Evolutionary conservation across 2,113 vertebrate genomes (phyloP), one percentile per base, ranked within the genome.

Genomic region (Sorex araneus): DNA sequence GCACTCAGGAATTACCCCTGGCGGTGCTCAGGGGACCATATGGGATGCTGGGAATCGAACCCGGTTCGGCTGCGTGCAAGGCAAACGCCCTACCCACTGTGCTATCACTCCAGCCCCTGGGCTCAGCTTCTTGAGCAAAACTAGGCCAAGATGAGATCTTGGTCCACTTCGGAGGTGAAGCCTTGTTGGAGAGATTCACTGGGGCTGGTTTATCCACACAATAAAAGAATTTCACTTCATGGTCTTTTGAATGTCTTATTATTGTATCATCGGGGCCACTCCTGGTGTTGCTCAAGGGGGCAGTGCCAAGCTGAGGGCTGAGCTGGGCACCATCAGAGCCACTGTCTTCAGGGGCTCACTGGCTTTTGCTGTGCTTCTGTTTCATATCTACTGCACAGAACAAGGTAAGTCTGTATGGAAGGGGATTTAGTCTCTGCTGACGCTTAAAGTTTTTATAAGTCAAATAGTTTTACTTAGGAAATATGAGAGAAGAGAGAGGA

Each of bases 61-160:
- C n/a, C n/a, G n/a, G n/a, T n/a, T n/a, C n/a, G n/a, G n/a, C n/a
- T n/a, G n/a, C n/a, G n/a, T n/a, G n/a, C n/a, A n/a, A n/a, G n/a
- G n/a, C n/a, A n/a, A n/a, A n/a, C n/a, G n/a, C n/a, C n/a, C n/a
- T n/a, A n/a, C n/a, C n/a, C n/a, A n/a, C n/a, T n/a, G n/a, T n/a
- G n/a, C n/a, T n/a, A n/a, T n/a, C n/a, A n/a, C n/a, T n/a, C n/a
- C n/a, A n/a, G n/a, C n/a, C n/a, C n/a, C 23, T 70, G 23, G 54
- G 87, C 71, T 34, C 91, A 91, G 89, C 16, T 32, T 71, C 57
- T 92, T 63, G 11, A 63, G 30, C 69, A 84, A 88, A 82, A 25
- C 32, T 70, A 34, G 64, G 63, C 25, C 36, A 45, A 57, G 15
- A 13, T 50, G 43, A 28, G 30, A 60, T 34, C 4, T 63, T 6